Evolutionary conservation across 2,888 invertebrate species (phyloP).

Genomic region (Tipula lateralis): DNA sequence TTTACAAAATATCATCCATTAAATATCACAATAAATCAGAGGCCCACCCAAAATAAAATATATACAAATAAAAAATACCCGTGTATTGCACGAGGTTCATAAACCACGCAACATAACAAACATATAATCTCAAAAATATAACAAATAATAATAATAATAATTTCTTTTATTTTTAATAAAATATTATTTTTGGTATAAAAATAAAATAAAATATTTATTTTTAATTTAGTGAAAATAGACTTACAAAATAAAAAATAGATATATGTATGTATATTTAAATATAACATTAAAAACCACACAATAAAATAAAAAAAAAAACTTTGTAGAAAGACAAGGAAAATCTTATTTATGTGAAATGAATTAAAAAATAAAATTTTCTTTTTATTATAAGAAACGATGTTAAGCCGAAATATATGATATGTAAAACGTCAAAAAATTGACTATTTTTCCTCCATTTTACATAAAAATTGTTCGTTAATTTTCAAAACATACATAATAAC

Average conservation of each 20-base stretch:
- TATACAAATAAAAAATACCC: neutral
- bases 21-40: neutral
- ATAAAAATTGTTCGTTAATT: no score
- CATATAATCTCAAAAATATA: neutral
- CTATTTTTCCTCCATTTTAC: no score
- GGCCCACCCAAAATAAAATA: neutral
- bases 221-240: neutral
- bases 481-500: no score
- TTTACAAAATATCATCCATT: conserved; percentile 1
- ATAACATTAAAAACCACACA: neutral
- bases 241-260: neutral
- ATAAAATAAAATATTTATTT: neutral
- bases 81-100: neutral
- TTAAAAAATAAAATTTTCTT: neutral
- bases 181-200: neutral
- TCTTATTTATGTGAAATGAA: neutral
- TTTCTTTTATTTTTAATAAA: neutral
- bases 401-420: no score
- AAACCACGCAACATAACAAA: neutral
- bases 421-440: no score
- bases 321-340: neutral
- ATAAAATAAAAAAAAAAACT: neutral
- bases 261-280: neutral
- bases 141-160: neutral
- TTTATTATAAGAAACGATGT: neutral